These are phyloP conservation scores for Myiothlypis coronata DNA, from an alignment of 2,797 vertebrate genomes.

Conservation along the genomic window DNA sequence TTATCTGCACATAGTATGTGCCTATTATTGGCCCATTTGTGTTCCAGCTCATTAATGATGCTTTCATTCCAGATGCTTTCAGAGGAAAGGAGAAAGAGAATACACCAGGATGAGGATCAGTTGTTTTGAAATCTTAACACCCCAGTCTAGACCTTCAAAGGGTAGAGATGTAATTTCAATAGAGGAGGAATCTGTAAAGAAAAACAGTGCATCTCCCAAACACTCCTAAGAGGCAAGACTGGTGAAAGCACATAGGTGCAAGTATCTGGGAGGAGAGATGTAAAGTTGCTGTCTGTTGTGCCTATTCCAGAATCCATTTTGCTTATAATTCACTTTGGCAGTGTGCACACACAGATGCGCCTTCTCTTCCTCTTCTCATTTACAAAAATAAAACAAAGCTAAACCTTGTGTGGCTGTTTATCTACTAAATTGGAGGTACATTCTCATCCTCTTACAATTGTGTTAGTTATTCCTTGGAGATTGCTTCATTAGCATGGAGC, in stretches of 20 bases:
- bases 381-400: slow-evolving; percentile 7
- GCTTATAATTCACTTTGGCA: background rate
- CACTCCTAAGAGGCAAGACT: background rate
- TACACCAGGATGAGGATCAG: background rate
- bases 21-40: background rate
- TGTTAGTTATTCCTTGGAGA: background rate
- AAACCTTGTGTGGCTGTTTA: background rate
- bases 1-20: accelerated
- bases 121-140: background rate
- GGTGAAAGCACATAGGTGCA: background rate
- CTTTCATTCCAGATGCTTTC: background rate
- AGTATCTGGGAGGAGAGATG: background rate
- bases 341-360: background rate
- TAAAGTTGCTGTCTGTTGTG: background rate
- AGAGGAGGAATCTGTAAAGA: background rate
- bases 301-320: background rate
- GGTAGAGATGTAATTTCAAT: background rate
- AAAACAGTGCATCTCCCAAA: background rate
- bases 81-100: background rate
- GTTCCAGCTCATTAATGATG: background rate
- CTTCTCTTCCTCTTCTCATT: background rate
- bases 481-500: background rate
- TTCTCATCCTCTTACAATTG: background rate
- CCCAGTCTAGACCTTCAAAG: background rate
- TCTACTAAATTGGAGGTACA: background rate